Base-by-base conservation (phyloP, 2,113 vertebrate genomes). In the pig (Sus scrofa) region DNA sequence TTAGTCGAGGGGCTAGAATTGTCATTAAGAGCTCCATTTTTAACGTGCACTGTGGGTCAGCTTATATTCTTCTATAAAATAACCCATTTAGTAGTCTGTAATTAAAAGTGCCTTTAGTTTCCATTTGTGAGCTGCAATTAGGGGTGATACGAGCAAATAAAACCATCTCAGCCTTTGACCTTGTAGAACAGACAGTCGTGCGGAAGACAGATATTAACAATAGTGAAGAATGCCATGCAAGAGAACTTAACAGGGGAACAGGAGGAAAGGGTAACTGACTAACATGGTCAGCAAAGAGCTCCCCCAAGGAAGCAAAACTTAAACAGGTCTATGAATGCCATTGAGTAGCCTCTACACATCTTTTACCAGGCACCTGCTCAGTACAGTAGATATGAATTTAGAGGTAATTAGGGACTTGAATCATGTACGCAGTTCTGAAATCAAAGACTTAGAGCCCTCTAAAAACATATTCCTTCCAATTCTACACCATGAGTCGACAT, bases 391-490 rank as follows among this genome's bases (percentile, higher is more conserved):
- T 93, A 91, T 91, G 73, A 93, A 96, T 93, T 92, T 93, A 63
- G n/a, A 95, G 68, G 56, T 75, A 95, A 96, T 86, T 94, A 91
- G 52, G 58, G 50, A 63, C 78, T 91, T 86, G 91, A 94, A 58
- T 95, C 68, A 83, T 94, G 32, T 70, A 27, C 65, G 58, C 79
- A 58, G n/a, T 96, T 91, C 58, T 34, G 39, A 94, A 77, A 70
- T 82, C 63, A 82, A 71, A 85, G 70, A 97, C 95, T 91, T 95
- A 96, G 91, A 93, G 16, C 12, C 19, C 60, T 62, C 44, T 95
- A n/a, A 82, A 82, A 90, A 84, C 1, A 32, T 30, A 26, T 2
- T 77, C 56, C n/a, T 88, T 93, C 54, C 52, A 82, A 68, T 24
- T 92, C 60, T 91, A 89, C 97, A 75, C 83, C 71, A 56, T 52